These are phyloP conservation scores for Dryocosmus kuriphilus DNA, from an alignment of 2,888 invertebrate genomes.

Conservation along the genomic window DNA sequence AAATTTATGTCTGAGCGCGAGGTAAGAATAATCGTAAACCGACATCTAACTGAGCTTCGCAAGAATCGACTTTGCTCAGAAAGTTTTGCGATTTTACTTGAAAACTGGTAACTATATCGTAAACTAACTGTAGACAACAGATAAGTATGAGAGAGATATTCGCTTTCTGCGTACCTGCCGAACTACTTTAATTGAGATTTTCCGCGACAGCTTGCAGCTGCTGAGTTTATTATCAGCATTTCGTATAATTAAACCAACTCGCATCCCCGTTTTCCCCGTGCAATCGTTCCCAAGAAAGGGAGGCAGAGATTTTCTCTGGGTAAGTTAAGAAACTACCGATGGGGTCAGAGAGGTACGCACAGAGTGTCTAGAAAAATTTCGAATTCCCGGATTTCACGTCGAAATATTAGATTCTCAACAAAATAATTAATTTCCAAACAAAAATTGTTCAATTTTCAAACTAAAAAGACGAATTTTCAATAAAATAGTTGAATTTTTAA, in stretches of 20 bases:
- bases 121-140: background rate
- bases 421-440: too few relatives aligned
- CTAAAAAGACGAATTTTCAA: too few relatives aligned
- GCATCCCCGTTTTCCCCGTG: background rate
- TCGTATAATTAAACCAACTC: conserved; percentile 65
- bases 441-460: too few relatives aligned
- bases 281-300: background rate
- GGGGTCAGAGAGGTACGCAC: too few relatives aligned
- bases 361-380: too few relatives aligned
- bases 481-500: too few relatives aligned
- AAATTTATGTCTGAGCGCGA: background rate
- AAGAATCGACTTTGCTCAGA: background rate
- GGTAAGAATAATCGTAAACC: background rate
- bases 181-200: conserved; percentile 65
- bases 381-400: too few relatives aligned
- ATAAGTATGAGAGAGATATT: conserved; percentile 35
- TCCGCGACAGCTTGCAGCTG: conserved; percentile 61
- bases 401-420: too few relatives aligned
- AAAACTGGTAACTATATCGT: background rate
- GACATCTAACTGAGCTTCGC: background rate
- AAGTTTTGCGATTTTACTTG: background rate
- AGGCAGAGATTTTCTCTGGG: background rate
- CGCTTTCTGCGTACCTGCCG: conserved; percentile 33
- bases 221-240: conserved; percentile 69
- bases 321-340: background rate